Evolutionary conservation across 2,797 vertebrate genomes (phyloP).

Genomic region (Salmo trutta): DNA sequence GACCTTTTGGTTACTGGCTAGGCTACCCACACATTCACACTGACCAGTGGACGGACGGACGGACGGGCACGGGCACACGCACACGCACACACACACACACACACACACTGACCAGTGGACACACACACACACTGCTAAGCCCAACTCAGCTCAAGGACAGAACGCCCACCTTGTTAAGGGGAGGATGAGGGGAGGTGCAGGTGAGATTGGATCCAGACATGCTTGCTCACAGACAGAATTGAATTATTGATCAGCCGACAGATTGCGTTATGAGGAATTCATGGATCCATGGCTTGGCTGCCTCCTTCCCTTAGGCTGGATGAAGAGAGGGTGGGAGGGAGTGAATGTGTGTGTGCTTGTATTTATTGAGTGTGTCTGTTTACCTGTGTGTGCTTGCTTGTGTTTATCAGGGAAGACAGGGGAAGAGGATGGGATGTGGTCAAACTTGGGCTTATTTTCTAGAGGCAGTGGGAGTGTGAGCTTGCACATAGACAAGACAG

Average conservation of each 20-base stretch:
- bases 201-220: conserved; percentile 74
- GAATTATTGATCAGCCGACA: conserved; percentile 83
- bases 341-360: neutral
- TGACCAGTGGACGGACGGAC: too few species aligned
- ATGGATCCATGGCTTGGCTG: conserved; percentile 59
- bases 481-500: conserved; percentile 62
- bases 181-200: conserved; percentile 59
- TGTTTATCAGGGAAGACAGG: conserved; percentile 5
- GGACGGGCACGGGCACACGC: neutral
- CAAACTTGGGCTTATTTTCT: conserved; percentile 61
- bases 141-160: conserved; percentile 62
- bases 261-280: conserved; percentile 80
- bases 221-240: conserved; percentile 74
- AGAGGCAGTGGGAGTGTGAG: conserved; percentile 48
- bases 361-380: neutral
- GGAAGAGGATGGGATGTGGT: conserved; percentile 40
- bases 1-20: too few species aligned
- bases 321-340: neutral
- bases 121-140: conserved; percentile 23
- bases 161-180: conserved; percentile 67
- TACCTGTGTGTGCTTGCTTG: neutral
- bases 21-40: neutral
- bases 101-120: conserved; percentile 15
- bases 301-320: conserved; percentile 52
- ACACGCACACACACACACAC: conserved; percentile 34